phyloP scores from a whole-genome alignment of 2,888 invertebrate genomes.

The Ornithoptera alexandrae region DNA sequence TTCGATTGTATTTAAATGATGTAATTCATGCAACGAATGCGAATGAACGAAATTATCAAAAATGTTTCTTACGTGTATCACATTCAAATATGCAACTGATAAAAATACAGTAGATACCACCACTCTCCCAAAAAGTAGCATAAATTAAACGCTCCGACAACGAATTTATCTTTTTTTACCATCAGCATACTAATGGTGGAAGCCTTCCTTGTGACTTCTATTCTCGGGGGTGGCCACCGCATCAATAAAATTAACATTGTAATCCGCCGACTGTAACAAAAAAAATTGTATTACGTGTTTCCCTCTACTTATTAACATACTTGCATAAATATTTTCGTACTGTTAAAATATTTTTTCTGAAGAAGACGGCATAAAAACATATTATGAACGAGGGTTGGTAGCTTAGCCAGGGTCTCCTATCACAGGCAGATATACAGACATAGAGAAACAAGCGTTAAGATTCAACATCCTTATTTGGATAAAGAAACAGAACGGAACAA shows the following conservation, averaged over 20 bases:
- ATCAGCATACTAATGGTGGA: conserved; percentile 74
- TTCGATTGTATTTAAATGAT: conserved; percentile 23
- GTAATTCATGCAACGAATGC: conserved; percentile 15
- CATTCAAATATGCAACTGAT: conserved; percentile 28
- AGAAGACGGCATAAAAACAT: neutral
- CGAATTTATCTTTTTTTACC: conserved; percentile 75
- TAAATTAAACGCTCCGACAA: conserved; percentile 74
- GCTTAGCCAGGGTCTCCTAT: neutral
- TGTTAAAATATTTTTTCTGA: neutral
- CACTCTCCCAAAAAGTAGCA: conserved; percentile 59
- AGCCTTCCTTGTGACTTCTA: conserved; percentile 49
- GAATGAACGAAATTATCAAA: conserved; percentile 20
- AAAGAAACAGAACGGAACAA: too few species aligned
- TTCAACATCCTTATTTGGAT: too few species aligned
- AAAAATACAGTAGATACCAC: conserved; percentile 41
- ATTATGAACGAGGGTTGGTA: neutral
- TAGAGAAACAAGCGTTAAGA: too few species aligned
- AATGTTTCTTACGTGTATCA: conserved; percentile 26
- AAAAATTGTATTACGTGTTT: conserved; percentile 62
- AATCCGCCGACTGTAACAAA: conserved; percentile 72
- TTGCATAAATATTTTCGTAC: conserved; percentile 38
- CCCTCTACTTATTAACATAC: conserved; percentile 41
- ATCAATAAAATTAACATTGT: conserved; percentile 79
- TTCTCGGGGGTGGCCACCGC: conserved; percentile 63
- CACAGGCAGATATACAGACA: too few species aligned